These are phyloP conservation scores for Ornithoptera alexandrae DNA, from an alignment of 2,888 invertebrate genomes.

Conservation along the genomic window DNA sequence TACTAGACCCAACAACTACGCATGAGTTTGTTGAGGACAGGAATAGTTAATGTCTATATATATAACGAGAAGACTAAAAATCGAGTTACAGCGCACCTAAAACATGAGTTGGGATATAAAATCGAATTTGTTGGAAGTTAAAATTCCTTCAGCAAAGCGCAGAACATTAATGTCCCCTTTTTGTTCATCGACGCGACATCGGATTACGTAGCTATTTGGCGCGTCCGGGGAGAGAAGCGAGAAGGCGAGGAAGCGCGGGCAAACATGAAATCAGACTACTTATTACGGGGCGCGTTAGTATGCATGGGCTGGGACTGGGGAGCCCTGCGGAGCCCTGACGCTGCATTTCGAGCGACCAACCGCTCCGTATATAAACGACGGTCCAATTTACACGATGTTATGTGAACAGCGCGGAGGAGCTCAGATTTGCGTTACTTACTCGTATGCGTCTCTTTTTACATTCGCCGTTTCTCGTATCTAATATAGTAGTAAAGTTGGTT, in stretches of 20 bases:
- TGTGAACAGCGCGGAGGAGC: slow-evolving; percentile 30
- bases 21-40: too few species aligned
- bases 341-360: slow-evolving; percentile 50
- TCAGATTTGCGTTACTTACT: slow-evolving; percentile 30
- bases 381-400: slow-evolving; percentile 57
- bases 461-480: background rate
- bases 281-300: slow-evolving; percentile 74
- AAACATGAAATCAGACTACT: slow-evolving; percentile 68
- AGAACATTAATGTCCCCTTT: slow-evolving; percentile 38
- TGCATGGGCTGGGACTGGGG: slow-evolving; percentile 73
- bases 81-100: background rate
- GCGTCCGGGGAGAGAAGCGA: slow-evolving; percentile 31
- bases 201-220: slow-evolving; percentile 26
- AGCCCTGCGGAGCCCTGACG: slow-evolving; percentile 51
- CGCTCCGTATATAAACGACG: slow-evolving; percentile 58
- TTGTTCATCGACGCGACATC: slow-evolving; percentile 19
- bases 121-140: background rate
- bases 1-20: too few species aligned
- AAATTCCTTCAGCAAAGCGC: background rate
- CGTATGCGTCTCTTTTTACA: background rate
- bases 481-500: background rate
- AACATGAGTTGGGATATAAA: background rate
- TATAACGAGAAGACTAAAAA: too few species aligned
- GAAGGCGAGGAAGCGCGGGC: slow-evolving; percentile 45
- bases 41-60: too few species aligned